A percentile compares a stretch with the other conserved stretches of the same genome.
Evolutionary conservation across 2,797 vertebrate genomes (phyloP).

Genomic region (Tragelaphus eurycerus): DNA sequence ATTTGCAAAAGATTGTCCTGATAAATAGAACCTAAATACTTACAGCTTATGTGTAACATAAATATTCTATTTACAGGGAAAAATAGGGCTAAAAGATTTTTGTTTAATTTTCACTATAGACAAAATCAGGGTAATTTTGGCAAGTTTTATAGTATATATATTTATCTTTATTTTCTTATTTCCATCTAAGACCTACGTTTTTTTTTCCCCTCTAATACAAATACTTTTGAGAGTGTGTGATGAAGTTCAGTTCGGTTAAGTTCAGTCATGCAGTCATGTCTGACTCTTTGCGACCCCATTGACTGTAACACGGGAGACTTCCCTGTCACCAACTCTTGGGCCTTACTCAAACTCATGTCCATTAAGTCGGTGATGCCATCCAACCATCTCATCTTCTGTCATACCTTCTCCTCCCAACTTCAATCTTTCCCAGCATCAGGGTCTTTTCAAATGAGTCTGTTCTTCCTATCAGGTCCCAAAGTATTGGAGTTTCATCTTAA

Average conservation of each 20-base stretch:
- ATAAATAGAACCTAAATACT: constrained; percentile 43
- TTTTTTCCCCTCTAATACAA: background rate
- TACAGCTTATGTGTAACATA: background rate
- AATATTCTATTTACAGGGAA: background rate
- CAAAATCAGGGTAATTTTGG: background rate
- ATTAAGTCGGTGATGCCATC: background rate
- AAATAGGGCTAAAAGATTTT: background rate
- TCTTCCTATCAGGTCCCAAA: background rate
- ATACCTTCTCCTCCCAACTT: background rate
- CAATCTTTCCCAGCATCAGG: background rate
- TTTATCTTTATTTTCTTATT: background rate
- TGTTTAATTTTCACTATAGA: background rate
- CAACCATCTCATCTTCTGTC: background rate
- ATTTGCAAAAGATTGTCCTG: constrained; percentile 21
- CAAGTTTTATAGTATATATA: background rate
- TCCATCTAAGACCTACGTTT: background rate
- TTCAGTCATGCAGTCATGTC: background rate
- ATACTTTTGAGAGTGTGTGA: background rate
- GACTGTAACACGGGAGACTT: background rate
- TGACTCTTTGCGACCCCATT: background rate
- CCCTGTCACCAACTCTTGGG: background rate
- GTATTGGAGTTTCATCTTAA: background rate
- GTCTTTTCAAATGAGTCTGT: background rate
- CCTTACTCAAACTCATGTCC: background rate
- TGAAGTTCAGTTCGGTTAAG: background rate